phyloP scores from a whole-genome alignment of 2,888 invertebrate genomes.

The Cerceris rybyensis region DNA sequence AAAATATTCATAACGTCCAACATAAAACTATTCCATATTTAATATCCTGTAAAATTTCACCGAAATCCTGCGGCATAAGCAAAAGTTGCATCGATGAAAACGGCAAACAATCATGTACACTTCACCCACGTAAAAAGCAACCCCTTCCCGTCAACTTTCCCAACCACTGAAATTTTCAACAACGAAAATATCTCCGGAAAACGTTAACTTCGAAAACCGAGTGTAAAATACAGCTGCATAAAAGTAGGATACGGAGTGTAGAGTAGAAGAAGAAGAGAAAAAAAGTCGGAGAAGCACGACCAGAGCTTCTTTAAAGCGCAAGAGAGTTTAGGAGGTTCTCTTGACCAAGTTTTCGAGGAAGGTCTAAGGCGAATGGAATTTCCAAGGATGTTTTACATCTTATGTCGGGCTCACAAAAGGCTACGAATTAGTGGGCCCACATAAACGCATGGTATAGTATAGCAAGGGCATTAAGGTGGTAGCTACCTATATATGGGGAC shows the following conservation, averaged over 20 bases:
- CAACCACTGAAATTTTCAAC: too few relatives aligned
- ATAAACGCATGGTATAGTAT: slow-evolving; percentile 39
- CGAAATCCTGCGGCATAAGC: too few relatives aligned
- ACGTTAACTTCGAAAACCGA: background rate
- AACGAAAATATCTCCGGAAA: background rate
- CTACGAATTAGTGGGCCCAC: slow-evolving; percentile 59
- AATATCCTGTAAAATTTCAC: too few relatives aligned
- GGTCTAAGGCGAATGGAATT: background rate
- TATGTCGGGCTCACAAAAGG: slow-evolving; percentile 39
- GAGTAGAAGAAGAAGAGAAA: background rate
- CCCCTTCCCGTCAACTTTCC: too few relatives aligned
- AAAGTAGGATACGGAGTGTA: background rate
- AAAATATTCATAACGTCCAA: too few relatives aligned
- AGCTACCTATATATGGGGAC: background rate
- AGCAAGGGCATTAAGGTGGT: slow-evolving; percentile 20
- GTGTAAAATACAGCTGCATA: background rate
- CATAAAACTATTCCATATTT: too few relatives aligned
- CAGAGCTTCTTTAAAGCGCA: background rate
- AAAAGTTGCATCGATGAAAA: too few relatives aligned
- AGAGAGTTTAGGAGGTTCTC: background rate
- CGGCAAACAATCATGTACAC: too few relatives aligned
- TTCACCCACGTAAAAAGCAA: too few relatives aligned
- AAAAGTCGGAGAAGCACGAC: background rate
- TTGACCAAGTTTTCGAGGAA: background rate
- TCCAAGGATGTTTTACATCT: slow-evolving; percentile 16